phyloP scores from a whole-genome alignment of 2,797 vertebrate genomes.

The Aulostomus chinensis region DNA sequence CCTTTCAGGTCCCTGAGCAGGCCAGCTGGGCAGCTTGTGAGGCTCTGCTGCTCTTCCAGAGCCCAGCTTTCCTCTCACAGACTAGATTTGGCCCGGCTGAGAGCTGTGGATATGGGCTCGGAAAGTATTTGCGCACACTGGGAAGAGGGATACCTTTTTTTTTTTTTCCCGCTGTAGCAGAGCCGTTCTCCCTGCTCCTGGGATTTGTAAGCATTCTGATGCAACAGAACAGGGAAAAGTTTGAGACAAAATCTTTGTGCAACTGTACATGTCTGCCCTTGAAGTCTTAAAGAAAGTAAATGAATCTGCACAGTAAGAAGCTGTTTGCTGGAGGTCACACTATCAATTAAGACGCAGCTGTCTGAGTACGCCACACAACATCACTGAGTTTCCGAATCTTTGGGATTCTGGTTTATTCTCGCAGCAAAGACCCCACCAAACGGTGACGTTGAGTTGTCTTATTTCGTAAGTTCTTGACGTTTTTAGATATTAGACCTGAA shows the following conservation, averaged over 20 bases:
- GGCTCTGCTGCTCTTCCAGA: conserved; percentile 22
- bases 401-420: not conserved
- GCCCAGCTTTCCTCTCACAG: conserved; percentile 15
- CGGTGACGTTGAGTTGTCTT: too few relatives aligned
- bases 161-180: conserved; percentile 8
- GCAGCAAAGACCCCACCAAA: too few relatives aligned
- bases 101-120: conserved; percentile 6
- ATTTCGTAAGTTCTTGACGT: too few relatives aligned
- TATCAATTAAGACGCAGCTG: conserved; percentile 26
- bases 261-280: conserved; percentile 10
- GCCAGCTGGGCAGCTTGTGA: conserved; percentile 32
- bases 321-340: conserved; percentile 21
- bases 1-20: conserved; percentile 34
- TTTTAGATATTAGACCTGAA: too few relatives aligned
- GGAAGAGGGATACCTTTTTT: conserved; percentile 11
- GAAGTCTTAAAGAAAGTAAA: conserved; percentile 9
- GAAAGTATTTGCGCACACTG: conserved; percentile 2
- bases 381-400: not conserved
- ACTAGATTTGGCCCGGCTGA: conserved; percentile 11
- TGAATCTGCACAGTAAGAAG: conserved; percentile 6
- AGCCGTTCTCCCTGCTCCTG: conserved; percentile 3
- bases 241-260: conserved; percentile 17
- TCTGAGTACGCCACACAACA: conserved; percentile 3
- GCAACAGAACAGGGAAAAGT: conserved; percentile 13
- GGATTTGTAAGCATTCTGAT: conserved; percentile 29